A percentile compares a stretch with the other conserved stretches of the same genome.
Conservation (phyloP, 2,888 invertebrate species). For the Drosophila nr. perissopoda region DNA sequence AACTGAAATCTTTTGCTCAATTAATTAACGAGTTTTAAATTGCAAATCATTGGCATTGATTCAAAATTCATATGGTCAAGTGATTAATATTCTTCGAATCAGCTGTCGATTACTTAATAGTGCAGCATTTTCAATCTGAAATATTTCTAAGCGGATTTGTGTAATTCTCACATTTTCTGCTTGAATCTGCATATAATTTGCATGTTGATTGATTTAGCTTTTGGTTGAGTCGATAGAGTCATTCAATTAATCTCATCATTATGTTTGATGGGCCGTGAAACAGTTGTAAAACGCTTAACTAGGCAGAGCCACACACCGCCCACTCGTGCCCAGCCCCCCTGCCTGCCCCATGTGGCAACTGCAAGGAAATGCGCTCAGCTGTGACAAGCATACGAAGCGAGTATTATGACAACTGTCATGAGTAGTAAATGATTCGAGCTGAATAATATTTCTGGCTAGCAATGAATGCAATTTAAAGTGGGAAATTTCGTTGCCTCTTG, state of each 20-base stretch:
- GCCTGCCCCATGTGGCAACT: conserved; percentile 21
- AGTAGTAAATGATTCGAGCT: conserved; percentile 13
- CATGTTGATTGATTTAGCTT: conserved; percentile 10
- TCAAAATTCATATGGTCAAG: conserved; percentile 11
- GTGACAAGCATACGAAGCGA: conserved; percentile 37
- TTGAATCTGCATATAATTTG: conserved; percentile 14
- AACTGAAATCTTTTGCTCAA: conserved; percentile 16
- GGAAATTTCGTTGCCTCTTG: conserved; percentile 46
- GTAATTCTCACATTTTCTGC: background rate
- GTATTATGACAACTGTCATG: conserved; percentile 19
- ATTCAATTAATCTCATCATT: background rate
- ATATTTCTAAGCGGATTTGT: background rate
- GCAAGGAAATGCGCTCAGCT: conserved; percentile 36
- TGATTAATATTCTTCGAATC: background rate
- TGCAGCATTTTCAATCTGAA: background rate
- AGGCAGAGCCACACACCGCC: conserved; percentile 11
- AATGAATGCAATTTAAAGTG: conserved; percentile 31
- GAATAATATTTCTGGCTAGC: conserved; percentile 15
- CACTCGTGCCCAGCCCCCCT: conserved; percentile 7
- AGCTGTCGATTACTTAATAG: background rate
- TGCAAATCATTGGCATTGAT: conserved; percentile 34
- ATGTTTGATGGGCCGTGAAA: conserved; percentile 59
- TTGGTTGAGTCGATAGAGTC: conserved; percentile 8
- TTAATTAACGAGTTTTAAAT: conserved; percentile 10
- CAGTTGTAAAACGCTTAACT: conserved; percentile 41